phyloP scores from a whole-genome alignment of 2,113 vertebrate species.

The Leucoraja erinaceus region DNA sequence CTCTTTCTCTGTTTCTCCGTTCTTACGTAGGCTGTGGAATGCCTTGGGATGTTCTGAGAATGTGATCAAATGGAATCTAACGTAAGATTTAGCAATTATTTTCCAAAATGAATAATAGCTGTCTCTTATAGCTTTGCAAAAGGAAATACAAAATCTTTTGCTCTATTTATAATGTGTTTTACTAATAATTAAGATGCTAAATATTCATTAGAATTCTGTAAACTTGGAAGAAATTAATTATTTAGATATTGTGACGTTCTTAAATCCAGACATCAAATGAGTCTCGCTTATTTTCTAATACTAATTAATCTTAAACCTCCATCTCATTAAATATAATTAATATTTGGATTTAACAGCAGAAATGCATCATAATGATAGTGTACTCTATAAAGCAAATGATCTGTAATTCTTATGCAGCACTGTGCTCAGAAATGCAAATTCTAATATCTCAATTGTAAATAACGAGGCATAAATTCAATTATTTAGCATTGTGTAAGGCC shows the following conservation, averaged over 20 bases:
- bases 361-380: background rate
- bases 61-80: background rate
- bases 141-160: background rate
- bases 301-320: background rate
- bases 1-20: no score
- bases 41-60: background rate
- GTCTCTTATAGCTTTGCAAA: no score
- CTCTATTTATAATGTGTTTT: no score
- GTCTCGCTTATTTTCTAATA: background rate
- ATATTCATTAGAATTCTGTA: background rate
- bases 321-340: background rate
- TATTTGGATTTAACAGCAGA: slow-evolving; percentile 10
- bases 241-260: background rate
- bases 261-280: background rate
- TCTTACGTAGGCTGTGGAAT: no score
- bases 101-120: background rate
- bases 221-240: background rate
- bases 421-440: background rate
- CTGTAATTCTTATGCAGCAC: background rate
- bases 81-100: no score
- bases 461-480: background rate
- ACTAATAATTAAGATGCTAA: background rate
- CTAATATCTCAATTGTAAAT: background rate
- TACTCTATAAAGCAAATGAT: background rate
- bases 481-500: background rate